Evolutionary conservation across 2,797 vertebrate genomes (phyloP).

Genomic region (Girardinus metallicus): DNA sequence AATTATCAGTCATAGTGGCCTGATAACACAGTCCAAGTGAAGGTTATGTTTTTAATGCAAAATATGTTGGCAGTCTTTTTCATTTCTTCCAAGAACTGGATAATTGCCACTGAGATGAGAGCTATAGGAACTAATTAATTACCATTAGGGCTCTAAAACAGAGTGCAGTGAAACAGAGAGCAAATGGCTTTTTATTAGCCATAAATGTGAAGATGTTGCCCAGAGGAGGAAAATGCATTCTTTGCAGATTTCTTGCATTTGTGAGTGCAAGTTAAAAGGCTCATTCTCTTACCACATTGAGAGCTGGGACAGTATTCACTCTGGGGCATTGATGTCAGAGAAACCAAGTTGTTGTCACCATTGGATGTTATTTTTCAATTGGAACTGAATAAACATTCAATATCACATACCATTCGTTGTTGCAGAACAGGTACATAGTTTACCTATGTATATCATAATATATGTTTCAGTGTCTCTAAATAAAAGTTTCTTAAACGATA

Average conservation of each 20-base stretch:
- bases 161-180: slow-evolving; percentile 58
- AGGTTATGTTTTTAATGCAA: slow-evolving; percentile 80
- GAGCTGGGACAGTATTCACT: slow-evolving; percentile 69
- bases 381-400: slow-evolving; percentile 39
- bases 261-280: slow-evolving; percentile 73
- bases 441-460: neutral
- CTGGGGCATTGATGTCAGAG: slow-evolving; percentile 49
- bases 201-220: slow-evolving; percentile 83
- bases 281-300: slow-evolving; percentile 49
- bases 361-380: slow-evolving; percentile 54
- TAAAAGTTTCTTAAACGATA: neutral
- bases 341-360: slow-evolving; percentile 52
- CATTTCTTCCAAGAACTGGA: slow-evolving; percentile 76
- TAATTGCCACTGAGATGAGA: slow-evolving; percentile 77
- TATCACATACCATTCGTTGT: slow-evolving; percentile 34
- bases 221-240: slow-evolving; percentile 76
- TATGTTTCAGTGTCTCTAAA: neutral
- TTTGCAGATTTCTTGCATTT: slow-evolving; percentile 78
- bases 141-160: slow-evolving; percentile 75
- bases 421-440: neutral
- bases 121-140: slow-evolving; percentile 83
- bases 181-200: slow-evolving; percentile 79
- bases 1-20: slow-evolving; percentile 71
- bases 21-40: slow-evolving; percentile 73
- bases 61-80: slow-evolving; percentile 70